Evolutionary conservation across 2,888 invertebrate species (phyloP), one percentile per base, ranked within the genome.

Genomic region (Folsomia manolachei): DNA sequence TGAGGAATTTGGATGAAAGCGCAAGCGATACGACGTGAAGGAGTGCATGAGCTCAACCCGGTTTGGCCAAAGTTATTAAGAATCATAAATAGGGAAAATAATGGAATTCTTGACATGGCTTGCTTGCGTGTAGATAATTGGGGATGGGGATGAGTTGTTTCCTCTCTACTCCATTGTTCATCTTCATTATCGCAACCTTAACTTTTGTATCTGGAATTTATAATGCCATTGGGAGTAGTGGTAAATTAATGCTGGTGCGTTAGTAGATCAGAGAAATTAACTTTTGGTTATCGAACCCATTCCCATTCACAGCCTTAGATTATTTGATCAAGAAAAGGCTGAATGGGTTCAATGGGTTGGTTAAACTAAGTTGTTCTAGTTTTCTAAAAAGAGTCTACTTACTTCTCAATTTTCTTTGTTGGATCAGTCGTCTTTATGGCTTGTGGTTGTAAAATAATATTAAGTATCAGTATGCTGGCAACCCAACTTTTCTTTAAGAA

Each of bases 151-250:
- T 19, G 64, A 64, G 64, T 64, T 27, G 23, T 68, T 63, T 56
- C 52, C 64, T n/a, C n/a, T n/a, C n/a, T n/a, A n/a, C n/a, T n/a
- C 70, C 73, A 73, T 76, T 75, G 75, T 78, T 76, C 75, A 74
- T 74, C 76, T 76, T 75, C 76, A 76, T 78, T 78, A 76, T 76
- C 71, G 70, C 69, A 70, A 64, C 70, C 71, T 71, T 72, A 74
- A 65, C 69, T 63, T 73, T 70, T 70, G 63, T 75, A 73, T 73
- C 25, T 70, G 71, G 71, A 78, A 78, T 76, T 76, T 78, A 76
- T 74, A 78, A 78, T 78, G 76, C 78, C 78, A 69, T 68, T 67
- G 78, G 75, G 78, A 76, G 19, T 66, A 65, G 24, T 62, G 67
- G 53, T 70, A 70, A 77, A 77, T 73, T 77, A 73, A 70, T 70